A percentile compares a stretch with the other conserved stretches of the same genome.
These are phyloP conservation scores for Camarhynchus parvulus DNA, from an alignment of 2,113 vertebrate species.

Conservation along the genomic window DNA sequence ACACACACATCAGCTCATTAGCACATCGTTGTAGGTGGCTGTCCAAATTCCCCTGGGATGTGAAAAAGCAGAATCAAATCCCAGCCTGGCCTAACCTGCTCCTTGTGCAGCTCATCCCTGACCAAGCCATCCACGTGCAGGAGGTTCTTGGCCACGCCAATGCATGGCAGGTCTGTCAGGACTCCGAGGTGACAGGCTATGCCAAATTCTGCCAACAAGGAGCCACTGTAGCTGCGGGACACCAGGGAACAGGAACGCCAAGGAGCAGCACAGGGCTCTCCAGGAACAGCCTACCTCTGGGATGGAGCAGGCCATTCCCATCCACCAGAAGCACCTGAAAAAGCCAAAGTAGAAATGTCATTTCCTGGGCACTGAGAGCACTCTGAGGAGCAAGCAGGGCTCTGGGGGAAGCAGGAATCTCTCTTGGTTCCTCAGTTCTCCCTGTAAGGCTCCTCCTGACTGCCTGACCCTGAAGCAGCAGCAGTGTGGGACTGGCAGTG, in stretches of 20 bases:
- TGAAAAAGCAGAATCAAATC: not conserved
- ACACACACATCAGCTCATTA: not conserved
- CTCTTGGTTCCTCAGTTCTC: not conserved
- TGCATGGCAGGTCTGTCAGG: constrained; percentile 84
- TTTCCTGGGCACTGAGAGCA: not conserved
- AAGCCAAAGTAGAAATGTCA: not conserved
- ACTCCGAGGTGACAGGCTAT: constrained; percentile 93
- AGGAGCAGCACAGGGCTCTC: not conserved
- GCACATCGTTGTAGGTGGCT: accelerated
- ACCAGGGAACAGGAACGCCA: not conserved
- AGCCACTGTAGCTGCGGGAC: not conserved
- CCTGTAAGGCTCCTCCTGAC: no score
- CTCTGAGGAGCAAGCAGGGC: not conserved
- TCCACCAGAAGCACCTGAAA: constrained; percentile 92
- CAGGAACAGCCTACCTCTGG: constrained; percentile 79
- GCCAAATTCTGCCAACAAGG: constrained; percentile 83
- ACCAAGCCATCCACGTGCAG: constrained; percentile 88
- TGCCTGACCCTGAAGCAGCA: not conserved
- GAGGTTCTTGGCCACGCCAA: constrained; percentile 96
- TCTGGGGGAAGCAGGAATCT: not conserved
- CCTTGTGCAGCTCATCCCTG: constrained; percentile 80
- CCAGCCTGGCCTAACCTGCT: constrained; percentile 78
- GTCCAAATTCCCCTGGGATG: not conserved
- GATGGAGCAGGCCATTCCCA: constrained; percentile 93
- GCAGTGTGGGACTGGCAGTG: not conserved